A percentile compares a stretch with the other conserved stretches of the same genome.
These are phyloP conservation scores for Pachycephus smyrnensis DNA, from an alignment of 2,888 invertebrate genomes.

Conservation along the genomic window DNA sequence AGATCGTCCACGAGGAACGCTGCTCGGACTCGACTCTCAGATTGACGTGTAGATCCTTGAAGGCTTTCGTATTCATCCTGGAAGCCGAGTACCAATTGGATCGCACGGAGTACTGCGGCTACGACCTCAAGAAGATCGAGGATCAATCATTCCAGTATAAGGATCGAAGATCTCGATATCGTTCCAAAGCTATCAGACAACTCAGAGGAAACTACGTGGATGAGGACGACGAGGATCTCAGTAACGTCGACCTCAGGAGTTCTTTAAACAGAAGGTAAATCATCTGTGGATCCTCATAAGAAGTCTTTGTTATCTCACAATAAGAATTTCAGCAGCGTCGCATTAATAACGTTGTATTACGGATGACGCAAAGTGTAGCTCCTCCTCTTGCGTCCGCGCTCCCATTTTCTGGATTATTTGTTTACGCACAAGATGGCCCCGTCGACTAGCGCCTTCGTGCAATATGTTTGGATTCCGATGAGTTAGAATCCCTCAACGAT, in stretches of 20 bases:
- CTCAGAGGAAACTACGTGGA: constrained; percentile 52
- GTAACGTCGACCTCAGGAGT: constrained; percentile 48
- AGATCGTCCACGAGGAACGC: constrained; percentile 56
- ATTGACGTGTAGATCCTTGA: constrained; percentile 58
- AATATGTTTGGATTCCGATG: not conserved
- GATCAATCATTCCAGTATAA: not conserved
- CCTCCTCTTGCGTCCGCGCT: not conserved
- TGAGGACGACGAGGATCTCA: constrained; percentile 38
- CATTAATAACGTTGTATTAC: not conserved
- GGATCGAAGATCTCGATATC: not conserved
- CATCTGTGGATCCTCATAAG: not conserved
- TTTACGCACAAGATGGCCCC: not conserved
- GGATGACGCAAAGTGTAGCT: not conserved
- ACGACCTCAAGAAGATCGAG: constrained; percentile 24
- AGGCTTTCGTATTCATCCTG: constrained; percentile 57
- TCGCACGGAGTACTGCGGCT: constrained; percentile 45
- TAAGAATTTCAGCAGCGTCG: not conserved
- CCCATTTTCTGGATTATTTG: not conserved
- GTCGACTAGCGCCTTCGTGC: not conserved
- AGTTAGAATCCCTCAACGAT: not conserved
- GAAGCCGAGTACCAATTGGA: constrained; percentile 54
- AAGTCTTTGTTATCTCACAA: not conserved
- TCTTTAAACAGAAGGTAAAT: constrained; percentile 58
- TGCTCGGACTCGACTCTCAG: constrained; percentile 55
- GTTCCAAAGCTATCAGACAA: constrained; percentile 6